These are phyloP conservation scores for Prosopocoilus inquinatus DNA, from an alignment of 2,888 invertebrate genomes.

Conservation along the genomic window DNA sequence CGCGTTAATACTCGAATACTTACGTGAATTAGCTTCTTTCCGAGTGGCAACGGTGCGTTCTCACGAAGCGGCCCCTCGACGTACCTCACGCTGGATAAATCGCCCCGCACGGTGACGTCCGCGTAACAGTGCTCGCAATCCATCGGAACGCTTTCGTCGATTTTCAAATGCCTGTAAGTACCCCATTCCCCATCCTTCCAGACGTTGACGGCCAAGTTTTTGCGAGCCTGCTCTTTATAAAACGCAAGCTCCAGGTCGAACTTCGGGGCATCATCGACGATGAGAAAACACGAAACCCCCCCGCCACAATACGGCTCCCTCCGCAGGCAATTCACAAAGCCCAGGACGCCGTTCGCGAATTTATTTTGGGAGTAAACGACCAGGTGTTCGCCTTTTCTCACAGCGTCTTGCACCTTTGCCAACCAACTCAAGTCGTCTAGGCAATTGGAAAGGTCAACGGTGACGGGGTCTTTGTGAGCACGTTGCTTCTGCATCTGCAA, in stretches of 20 bases:
- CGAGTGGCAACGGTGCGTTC: conserved; percentile 5
- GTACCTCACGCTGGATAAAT: conserved; percentile 78
- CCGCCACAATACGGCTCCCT: conserved; percentile 57
- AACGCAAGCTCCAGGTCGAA: conserved; percentile 64
- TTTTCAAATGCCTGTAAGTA: conserved; percentile 40
- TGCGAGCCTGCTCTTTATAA: conserved; percentile 63
- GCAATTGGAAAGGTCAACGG: too few relatives aligned
- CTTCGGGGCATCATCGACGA: conserved; percentile 59
- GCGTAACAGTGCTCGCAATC: conserved; percentile 67
- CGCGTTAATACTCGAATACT: too few relatives aligned
- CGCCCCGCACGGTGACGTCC: conserved; percentile 75
- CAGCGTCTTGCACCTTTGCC: background rate
- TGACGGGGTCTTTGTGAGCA: too few relatives aligned
- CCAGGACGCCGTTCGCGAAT: conserved; percentile 72
- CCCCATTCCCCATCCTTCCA: conserved; percentile 56
- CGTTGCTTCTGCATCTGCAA: conserved; percentile 3
- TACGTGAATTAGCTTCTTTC: conserved; percentile 11
- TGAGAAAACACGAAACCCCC: conserved; percentile 59
- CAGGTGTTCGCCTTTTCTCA: conserved; percentile 35
- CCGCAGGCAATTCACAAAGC: conserved; percentile 81
- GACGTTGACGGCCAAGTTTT: conserved; percentile 78
- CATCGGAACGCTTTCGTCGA: conserved; percentile 33
- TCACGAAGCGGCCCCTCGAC: conserved; percentile 59
- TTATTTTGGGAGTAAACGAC: conserved; percentile 59
- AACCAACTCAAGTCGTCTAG: background rate